These are phyloP conservation scores for Scrobipalpa costella DNA, from an alignment of 2,888 invertebrate species.

Conservation along the genomic window DNA sequence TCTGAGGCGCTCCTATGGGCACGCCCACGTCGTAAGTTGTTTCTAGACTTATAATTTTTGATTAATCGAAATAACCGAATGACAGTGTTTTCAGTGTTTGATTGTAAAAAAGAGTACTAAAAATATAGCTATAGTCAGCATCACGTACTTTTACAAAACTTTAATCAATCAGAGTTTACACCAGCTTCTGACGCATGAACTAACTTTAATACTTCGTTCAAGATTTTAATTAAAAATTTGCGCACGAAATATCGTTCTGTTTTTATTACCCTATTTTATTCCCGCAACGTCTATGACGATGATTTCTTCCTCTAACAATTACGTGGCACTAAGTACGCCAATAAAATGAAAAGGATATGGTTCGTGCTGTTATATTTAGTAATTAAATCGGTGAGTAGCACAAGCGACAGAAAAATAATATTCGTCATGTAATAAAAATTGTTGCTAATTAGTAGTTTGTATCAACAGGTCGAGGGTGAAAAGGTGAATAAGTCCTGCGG, in stretches of 20 bases:
- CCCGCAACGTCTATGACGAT: constrained; percentile 45
- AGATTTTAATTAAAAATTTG: constrained; percentile 58
- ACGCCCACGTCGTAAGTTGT: too few species aligned
- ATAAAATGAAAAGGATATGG: constrained; percentile 65
- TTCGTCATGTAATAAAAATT: not conserved
- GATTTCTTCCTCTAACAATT: constrained; percentile 44
- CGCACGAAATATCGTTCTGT: constrained; percentile 34
- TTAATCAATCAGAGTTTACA: not conserved
- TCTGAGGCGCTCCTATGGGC: too few species aligned
- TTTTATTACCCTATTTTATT: constrained; percentile 53
- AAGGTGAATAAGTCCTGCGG: constrained; percentile 55
- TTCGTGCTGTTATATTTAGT: constrained; percentile 46
- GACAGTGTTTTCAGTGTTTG: too few species aligned
- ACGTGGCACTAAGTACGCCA: constrained; percentile 45
- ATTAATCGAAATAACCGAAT: too few species aligned
- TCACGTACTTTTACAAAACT: not conserved
- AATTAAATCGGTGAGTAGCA: constrained; percentile 52
- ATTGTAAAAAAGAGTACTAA: too few species aligned
- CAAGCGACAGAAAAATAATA: not conserved
- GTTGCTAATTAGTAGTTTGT: constrained; percentile 24
- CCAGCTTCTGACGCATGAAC: constrained; percentile 41
- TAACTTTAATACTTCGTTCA: constrained; percentile 31
- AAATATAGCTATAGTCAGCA: not conserved
- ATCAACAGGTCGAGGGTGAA: constrained; percentile 46
- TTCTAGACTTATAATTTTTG: too few species aligned